phyloP scores from a whole-genome alignment of 1,140 invertebrate genomes.

The Monomorium pharaonis region DNA sequence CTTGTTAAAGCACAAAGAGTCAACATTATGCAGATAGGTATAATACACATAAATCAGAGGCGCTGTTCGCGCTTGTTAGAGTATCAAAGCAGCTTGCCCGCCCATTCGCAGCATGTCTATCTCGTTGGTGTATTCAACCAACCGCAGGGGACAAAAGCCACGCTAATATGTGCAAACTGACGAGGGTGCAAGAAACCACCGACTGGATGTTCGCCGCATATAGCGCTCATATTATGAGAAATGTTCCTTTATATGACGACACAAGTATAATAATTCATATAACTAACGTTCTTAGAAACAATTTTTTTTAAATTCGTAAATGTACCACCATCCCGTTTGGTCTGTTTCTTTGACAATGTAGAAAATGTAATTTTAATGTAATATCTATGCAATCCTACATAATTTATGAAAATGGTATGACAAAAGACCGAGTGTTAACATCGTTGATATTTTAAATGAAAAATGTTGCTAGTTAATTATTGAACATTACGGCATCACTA shows the following conservation, averaged over 20 bases:
- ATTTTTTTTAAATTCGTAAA: constrained; percentile 4
- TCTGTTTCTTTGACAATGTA: not conserved
- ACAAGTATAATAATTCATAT: not conserved
- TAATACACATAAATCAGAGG: constrained; percentile 56
- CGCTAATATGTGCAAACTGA: constrained; percentile 66
- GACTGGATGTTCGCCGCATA: constrained; percentile 54
- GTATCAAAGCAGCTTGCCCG: constrained; percentile 55
- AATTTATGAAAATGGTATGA: not conserved
- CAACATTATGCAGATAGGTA: constrained; percentile 52
- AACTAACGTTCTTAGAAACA: not conserved
- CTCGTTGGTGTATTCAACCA: constrained; percentile 66
- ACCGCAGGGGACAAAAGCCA: constrained; percentile 66
- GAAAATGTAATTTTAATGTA: not conserved
- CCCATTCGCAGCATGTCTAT: constrained; percentile 68
- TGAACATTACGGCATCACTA: not conserved
- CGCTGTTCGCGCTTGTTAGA: constrained; percentile 62
- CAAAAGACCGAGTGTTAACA: not conserved
- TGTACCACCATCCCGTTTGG: not conserved
- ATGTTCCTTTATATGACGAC: constrained; percentile 41
- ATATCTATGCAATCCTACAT: not conserved
- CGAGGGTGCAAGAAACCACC: constrained; percentile 56
- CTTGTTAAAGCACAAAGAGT: constrained; percentile 46
- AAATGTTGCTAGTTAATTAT: constrained; percentile 27
- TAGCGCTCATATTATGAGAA: constrained; percentile 59
- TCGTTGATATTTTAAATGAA: constrained; percentile 1